phyloP scores from a whole-genome alignment of 2,888 invertebrate genomes.

The Nomada lathburiana region DNA sequence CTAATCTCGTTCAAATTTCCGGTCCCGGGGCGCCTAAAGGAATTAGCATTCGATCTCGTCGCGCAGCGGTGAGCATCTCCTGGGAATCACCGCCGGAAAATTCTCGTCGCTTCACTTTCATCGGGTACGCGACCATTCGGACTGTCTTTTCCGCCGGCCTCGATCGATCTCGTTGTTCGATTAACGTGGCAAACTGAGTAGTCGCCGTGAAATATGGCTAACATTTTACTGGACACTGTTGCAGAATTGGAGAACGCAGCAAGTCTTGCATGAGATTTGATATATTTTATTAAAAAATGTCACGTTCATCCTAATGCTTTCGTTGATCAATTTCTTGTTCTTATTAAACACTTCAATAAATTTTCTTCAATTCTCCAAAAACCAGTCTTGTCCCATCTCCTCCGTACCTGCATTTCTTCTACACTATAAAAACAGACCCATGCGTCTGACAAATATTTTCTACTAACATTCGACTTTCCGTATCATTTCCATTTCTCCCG shows the following conservation, averaged over 20 bases:
- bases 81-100: slow-evolving; percentile 65
- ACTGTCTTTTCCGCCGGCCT: slow-evolving; percentile 8
- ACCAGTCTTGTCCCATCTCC: too few species aligned
- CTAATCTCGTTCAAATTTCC: slow-evolving; percentile 79
- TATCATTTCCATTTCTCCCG: slow-evolving; percentile 21
- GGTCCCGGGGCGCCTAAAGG: slow-evolving; percentile 77
- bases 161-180: slow-evolving; percentile 3
- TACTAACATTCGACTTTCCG: neutral
- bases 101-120: slow-evolving; percentile 53
- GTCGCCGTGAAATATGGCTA: neutral
- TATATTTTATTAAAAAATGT: too few species aligned
- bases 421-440: too few species aligned
- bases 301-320: too few species aligned
- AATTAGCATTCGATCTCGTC: slow-evolving; percentile 80
- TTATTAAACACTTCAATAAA: too few species aligned
- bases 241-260: too few species aligned
- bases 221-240: too few species aligned
- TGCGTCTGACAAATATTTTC: too few species aligned
- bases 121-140: slow-evolving; percentile 7
- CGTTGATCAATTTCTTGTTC: too few species aligned
- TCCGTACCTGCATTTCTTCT: too few species aligned
- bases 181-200: slow-evolving; percentile 18
- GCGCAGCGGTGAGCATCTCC: slow-evolving; percentile 59
- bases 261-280: too few species aligned
- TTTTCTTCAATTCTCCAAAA: too few species aligned